Evolutionary conservation across 2,797 vertebrate species (phyloP).

Genomic region (Buceros bicornis): DNA sequence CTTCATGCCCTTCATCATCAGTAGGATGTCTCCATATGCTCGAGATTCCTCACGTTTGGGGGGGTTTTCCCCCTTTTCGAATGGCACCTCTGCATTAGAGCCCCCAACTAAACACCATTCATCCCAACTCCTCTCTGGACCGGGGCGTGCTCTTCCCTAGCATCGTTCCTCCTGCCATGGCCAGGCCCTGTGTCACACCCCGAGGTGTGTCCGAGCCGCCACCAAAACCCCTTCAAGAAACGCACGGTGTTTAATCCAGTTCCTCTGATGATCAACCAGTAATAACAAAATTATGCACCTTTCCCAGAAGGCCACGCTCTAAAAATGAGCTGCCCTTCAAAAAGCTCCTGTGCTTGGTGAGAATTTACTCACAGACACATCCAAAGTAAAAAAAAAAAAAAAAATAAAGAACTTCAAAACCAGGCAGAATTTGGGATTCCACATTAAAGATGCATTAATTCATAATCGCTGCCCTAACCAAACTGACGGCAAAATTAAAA

Average conservation of each 20-base stretch:
- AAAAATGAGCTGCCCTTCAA: not conserved
- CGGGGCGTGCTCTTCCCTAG: not conserved
- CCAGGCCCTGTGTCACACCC: accelerated
- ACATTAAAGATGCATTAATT: conserved; percentile 3
- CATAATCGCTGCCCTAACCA: not conserved
- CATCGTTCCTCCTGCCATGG: accelerated
- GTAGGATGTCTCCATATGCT: not conserved
- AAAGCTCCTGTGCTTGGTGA: not conserved
- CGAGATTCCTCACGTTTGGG: not conserved
- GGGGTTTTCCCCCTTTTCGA: not conserved
- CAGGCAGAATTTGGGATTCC: not conserved
- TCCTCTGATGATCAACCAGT: not conserved
- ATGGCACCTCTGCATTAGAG: not conserved
- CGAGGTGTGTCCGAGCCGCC: not conserved
- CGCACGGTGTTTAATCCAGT: accelerated
- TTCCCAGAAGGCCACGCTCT: not conserved
- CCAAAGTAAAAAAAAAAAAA: not conserved
- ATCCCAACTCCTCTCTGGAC: not conserved
- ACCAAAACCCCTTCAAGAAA: not conserved
- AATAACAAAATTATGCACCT: not conserved
- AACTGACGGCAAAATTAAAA: conserved; percentile 42
- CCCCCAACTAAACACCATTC: not conserved
- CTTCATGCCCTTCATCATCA: not conserved
- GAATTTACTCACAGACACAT: not conserved
- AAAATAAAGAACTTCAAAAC: not conserved